A percentile compares a stretch with the other conserved stretches of the same genome.
Conservation (phyloP, 1,140 invertebrate genomes). For the Laodelphax striatellus region DNA sequence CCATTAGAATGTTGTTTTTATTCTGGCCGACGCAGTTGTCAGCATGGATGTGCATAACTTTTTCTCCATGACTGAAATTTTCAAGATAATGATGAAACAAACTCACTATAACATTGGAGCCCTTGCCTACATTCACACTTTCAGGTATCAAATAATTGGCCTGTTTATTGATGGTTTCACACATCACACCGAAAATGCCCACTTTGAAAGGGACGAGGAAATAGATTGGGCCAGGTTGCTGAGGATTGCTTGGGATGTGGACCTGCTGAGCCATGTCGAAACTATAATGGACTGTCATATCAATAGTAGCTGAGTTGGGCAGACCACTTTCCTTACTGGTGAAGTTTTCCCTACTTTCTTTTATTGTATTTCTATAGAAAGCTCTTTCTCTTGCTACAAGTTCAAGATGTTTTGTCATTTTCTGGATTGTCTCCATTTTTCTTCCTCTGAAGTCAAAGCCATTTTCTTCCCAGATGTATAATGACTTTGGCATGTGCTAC, state of each 20-base stretch:
- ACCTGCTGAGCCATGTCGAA: too few relatives aligned
- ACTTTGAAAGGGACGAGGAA: not conserved
- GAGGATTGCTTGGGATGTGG: too few relatives aligned
- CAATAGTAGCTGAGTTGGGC: not conserved
- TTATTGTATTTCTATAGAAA: too few relatives aligned
- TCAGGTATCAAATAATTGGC: not conserved
- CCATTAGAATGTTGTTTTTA: not conserved
- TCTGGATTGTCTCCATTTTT: too few relatives aligned
- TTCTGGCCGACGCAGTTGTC: too few relatives aligned
- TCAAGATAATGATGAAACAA: not conserved
- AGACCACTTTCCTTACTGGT: not conserved
- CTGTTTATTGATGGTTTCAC: not conserved
- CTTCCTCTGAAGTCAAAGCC: too few relatives aligned
- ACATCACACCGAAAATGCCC: not conserved
- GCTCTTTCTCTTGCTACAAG: too few relatives aligned
- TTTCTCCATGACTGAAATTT: not conserved
- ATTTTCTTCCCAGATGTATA: too few relatives aligned
- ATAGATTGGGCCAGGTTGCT: too few relatives aligned
- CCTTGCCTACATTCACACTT: not conserved
- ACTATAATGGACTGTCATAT: not conserved
- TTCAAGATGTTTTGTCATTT: too few relatives aligned
- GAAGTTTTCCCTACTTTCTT: too few relatives aligned
- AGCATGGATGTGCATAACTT: not conserved
- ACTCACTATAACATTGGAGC: not conserved
- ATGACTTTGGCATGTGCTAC: too few relatives aligned